Evolutionary conservation across 2,797 vertebrate species (phyloP).

Genomic region (Masticophis lateralis): DNA sequence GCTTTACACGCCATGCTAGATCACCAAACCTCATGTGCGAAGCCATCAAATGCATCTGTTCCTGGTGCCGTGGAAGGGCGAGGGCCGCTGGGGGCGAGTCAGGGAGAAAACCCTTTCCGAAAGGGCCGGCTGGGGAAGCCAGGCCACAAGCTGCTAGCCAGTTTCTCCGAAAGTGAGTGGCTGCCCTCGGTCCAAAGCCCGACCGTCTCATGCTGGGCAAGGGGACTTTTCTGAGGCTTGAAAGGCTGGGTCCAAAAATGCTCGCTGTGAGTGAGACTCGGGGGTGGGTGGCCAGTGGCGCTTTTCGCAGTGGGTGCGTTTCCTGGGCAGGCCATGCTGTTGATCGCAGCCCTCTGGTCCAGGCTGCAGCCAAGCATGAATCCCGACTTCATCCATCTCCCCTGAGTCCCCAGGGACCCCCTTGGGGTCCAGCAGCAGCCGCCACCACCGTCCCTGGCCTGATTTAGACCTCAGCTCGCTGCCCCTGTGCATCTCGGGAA

Average conservation of each 20-base stretch:
- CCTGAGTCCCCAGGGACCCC: neutral
- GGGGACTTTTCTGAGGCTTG: neutral
- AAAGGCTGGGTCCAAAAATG: neutral
- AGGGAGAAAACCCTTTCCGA: neutral
- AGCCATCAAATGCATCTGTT: neutral
- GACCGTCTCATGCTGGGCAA: neutral
- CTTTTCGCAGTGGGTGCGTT: neutral
- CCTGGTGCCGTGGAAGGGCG: neutral
- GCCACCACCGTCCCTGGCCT: fast-evolving
- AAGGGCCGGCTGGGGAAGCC: neutral
- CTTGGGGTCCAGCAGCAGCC: neutral
- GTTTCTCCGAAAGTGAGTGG: neutral
- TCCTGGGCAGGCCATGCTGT: neutral
- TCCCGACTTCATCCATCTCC: neutral
- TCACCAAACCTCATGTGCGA: neutral
- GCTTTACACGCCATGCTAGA: neutral
- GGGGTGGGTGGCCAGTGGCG: neutral
- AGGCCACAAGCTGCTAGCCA: neutral
- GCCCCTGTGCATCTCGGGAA: neutral
- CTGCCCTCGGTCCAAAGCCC: neutral
- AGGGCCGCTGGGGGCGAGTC: neutral
- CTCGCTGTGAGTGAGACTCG: neutral
- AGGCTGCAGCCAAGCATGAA: neutral
- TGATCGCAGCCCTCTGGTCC: too few relatives aligned
- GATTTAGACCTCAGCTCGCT: neutral